These are phyloP conservation scores for Caradrina kadenii DNA, from an alignment of 2,888 invertebrate species.

Conservation along the genomic window DNA sequence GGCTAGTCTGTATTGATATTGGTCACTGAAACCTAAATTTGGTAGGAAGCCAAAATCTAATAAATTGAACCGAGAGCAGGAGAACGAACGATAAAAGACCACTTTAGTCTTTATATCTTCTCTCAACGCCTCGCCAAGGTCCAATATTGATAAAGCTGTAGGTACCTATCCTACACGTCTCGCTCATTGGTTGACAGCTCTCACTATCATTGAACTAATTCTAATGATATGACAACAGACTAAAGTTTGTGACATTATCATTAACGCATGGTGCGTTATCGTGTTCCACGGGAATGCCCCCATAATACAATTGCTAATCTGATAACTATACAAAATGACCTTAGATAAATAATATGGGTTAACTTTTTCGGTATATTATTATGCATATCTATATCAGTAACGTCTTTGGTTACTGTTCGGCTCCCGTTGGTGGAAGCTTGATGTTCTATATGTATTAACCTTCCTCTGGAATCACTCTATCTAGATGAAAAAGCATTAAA, in stretches of 20 bases:
- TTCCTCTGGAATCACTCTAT: too few relatives aligned
- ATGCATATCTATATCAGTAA: too few relatives aligned
- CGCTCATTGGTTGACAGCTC: slow-evolving; percentile 11
- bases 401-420: too few relatives aligned
- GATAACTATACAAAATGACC: not conserved
- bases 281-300: slow-evolving; percentile 29
- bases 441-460: too few relatives aligned
- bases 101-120: not conserved
- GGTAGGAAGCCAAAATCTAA: not conserved
- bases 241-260: slow-evolving; percentile 27
- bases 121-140: not conserved
- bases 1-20: too few relatives aligned
- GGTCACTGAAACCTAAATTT: not conserved
- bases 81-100: too few relatives aligned
- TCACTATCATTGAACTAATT: slow-evolving; percentile 23
- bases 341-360: not conserved
- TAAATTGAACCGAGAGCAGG: not conserved
- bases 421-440: too few relatives aligned
- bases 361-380: not conserved
- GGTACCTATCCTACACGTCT: not conserved
- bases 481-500: too few relatives aligned
- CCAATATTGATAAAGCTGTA: slow-evolving; percentile 28
- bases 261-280: slow-evolving; percentile 24
- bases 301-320: not conserved
- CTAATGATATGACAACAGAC: slow-evolving; percentile 39